Evolutionary conservation across 2,113 vertebrate species (phyloP).

Genomic region (Megaleporinus macrocephalus): DNA sequence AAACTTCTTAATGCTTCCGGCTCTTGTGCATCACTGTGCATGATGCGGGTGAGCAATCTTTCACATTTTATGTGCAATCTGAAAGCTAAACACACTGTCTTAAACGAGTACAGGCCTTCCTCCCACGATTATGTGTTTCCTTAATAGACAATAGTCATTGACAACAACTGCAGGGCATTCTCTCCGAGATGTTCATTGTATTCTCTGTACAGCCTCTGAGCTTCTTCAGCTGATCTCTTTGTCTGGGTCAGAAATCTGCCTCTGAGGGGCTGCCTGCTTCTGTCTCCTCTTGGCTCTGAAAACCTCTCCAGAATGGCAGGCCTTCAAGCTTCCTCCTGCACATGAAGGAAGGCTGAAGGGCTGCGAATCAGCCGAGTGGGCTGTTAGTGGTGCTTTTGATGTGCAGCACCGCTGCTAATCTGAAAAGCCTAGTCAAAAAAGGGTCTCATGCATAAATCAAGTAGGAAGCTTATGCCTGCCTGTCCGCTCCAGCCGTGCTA

Average conservation of each 20-base stretch:
- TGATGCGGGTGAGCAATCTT: not conserved
- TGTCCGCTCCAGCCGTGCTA: conserved; percentile 39
- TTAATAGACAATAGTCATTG: conserved; percentile 37
- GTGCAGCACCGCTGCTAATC: conserved; percentile 50
- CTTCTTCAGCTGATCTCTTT: conserved; percentile 38
- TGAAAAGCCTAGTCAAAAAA: conserved; percentile 53
- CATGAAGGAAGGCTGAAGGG: conserved; percentile 35
- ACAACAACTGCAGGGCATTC: conserved; percentile 32
- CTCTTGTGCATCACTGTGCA: conserved; percentile 4
- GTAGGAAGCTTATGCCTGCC: conserved; percentile 48
- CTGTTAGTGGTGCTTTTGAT: conserved; percentile 51
- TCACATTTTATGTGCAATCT: not conserved
- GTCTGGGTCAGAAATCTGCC: conserved; percentile 40
- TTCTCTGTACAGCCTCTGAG: conserved; percentile 35
- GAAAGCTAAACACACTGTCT: not conserved
- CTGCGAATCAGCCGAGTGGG: conserved; percentile 49
- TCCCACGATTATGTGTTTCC: conserved; percentile 28
- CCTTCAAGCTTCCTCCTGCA: conserved; percentile 39
- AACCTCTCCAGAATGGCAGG: conserved; percentile 35
- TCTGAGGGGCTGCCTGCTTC: conserved; percentile 39
- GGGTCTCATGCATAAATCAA: conserved; percentile 51
- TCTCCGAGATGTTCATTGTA: conserved; percentile 37
- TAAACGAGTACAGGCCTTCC: conserved; percentile 22
- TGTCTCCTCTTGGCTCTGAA: conserved; percentile 28
- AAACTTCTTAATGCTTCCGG: not conserved